Evolutionary conservation across 2,797 vertebrate species (phyloP).

Genomic region (Lepidocolaptes lacrymiger): DNA sequence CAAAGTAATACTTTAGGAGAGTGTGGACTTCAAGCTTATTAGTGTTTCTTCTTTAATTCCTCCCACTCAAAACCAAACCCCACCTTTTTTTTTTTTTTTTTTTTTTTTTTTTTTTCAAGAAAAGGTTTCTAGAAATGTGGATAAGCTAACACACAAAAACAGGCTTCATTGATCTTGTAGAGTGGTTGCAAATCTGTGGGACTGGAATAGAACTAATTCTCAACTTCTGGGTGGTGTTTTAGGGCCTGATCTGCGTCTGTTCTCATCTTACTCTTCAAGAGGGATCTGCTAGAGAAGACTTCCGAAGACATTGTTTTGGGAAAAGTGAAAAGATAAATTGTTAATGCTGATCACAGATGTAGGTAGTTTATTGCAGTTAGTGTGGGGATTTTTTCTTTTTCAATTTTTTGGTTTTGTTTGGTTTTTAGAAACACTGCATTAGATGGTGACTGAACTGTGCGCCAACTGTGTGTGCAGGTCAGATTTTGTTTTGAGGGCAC

Average conservation of each 20-base stretch:
- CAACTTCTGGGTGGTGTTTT: not conserved
- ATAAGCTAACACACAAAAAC: fast-evolving
- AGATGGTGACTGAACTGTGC: not conserved
- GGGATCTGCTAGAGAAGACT: not conserved
- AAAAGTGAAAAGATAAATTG: not conserved
- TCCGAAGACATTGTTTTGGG: not conserved
- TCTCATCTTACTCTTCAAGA: not conserved
- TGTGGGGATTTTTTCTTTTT: not conserved
- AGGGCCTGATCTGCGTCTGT: not conserved
- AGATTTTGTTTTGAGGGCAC: not conserved
- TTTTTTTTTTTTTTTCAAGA: not conserved
- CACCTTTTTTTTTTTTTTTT: not conserved
- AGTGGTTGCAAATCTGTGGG: not conserved
- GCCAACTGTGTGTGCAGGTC: not conserved
- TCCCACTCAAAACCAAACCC: not conserved
- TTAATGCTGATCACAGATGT: not conserved
- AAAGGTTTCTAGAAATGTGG: not conserved
- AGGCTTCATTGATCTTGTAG: not conserved
- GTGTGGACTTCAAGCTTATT: not conserved
- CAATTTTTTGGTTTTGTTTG: no score
- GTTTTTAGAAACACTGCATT: not conserved
- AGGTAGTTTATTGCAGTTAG: not conserved
- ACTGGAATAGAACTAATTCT: not conserved
- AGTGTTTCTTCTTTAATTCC: not conserved
- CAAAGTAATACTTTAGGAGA: not conserved